Base-by-base conservation (phyloP, 2,888 invertebrate species). In the Agrotis segetum region DNA sequence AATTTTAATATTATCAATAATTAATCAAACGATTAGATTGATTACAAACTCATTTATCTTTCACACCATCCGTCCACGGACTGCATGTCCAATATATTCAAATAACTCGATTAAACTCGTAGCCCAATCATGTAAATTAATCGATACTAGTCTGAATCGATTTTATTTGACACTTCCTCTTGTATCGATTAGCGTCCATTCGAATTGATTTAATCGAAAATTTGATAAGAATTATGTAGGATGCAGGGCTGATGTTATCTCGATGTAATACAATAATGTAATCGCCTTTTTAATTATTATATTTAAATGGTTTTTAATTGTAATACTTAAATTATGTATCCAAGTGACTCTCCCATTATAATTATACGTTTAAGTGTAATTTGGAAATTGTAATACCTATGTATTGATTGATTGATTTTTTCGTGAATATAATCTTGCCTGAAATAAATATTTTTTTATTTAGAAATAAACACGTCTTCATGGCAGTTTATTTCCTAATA, bases 91-190 rank as follows among this genome's bases (percentile, higher is more conserved):
- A 72, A 67, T 67, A 71, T 63, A 82, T 74, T 74, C 29, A 70
- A 74, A 74, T 67, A 71, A 64, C 47, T 71, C 61, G 66, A 67
- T 62, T 53, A 77, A 29, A 69, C 24, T 68, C 59, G 74, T 64
- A 83, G 68, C 59, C 60, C 66, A 70, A 82, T 81, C 83, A 77
- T 77, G 74, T 82, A 77, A 81, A 83, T 83, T 72, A 78, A 82
- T 67, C 78, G 84, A 79, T 81, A 72, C 65, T 65, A 72, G 60
- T 77, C 58, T 50, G 65, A 81, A 81, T 82, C 82, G 64, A 55
- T 77, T 77, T 71, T 77, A 63, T 81, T 77, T 74, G 83, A 77
- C 66, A 72, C 74, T 83, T 83, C 82, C 84, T 80, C 67, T 67
- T 61, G 52, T 68, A 68, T 9, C 62, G 59, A 76, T 79, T 77